A percentile compares a stretch with the other conserved stretches of the same genome.
Evolutionary conservation across 1,140 invertebrate species (phyloP).

Genomic region (Rhysida immarginata): DNA sequence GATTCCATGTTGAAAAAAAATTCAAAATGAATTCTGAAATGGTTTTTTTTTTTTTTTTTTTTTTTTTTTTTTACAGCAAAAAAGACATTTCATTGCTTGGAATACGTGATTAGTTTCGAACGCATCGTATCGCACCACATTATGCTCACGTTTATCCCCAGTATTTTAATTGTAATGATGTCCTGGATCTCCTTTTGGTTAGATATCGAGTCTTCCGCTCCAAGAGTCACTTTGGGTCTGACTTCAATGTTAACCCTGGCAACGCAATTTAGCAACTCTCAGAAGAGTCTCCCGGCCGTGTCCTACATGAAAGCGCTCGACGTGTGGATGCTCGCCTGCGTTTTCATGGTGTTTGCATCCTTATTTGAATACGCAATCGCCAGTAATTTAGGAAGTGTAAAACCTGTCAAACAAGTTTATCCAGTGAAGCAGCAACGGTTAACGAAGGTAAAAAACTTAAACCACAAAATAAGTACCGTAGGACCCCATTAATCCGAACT

Average conservation of each 20-base stretch:
- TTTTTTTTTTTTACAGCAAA: background rate
- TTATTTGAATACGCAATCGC: constrained; percentile 80
- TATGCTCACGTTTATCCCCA: constrained; percentile 79
- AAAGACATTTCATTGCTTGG: background rate
- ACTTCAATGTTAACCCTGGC: constrained; percentile 27
- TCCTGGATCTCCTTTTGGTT: constrained; percentile 86
- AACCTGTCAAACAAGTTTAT: no score
- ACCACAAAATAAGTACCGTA: no score
- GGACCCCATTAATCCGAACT: no score
- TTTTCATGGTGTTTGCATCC: constrained; percentile 65
- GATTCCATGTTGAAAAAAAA: no score
- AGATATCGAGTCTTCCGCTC: constrained; percentile 71
- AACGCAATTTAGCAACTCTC: constrained; percentile 23
- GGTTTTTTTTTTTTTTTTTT: no score
- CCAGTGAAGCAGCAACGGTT: no score
- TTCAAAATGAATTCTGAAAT: no score
- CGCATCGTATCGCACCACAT: constrained; percentile 53
- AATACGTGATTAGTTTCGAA: background rate
- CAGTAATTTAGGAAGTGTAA: no score
- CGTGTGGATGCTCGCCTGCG: constrained; percentile 75
- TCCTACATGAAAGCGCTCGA: constrained; percentile 83
- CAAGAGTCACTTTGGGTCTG: constrained; percentile 24
- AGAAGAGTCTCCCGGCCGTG: constrained; percentile 47
- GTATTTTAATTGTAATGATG: constrained; percentile 69
- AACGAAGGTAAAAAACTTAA: no score